A percentile compares a stretch with the other conserved stretches of the same genome.
These are phyloP conservation scores for Ibidorhyncha struthersii DNA, from an alignment of 2,113 vertebrate species.

Conservation along the genomic window DNA sequence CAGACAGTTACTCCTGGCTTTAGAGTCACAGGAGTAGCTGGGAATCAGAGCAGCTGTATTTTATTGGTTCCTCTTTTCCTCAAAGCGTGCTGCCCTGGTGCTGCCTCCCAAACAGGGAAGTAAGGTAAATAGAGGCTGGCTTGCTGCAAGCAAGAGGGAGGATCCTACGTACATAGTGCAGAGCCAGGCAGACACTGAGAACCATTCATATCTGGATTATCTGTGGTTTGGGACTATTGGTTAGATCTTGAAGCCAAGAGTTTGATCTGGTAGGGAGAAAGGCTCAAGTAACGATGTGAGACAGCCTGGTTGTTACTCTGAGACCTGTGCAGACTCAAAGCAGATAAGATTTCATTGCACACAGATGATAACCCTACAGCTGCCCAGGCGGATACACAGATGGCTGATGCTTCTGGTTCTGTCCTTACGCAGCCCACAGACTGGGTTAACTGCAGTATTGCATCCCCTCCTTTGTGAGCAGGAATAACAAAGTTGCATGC, in stretches of 20 bases:
- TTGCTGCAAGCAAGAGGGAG: background rate
- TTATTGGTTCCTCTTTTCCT: background rate
- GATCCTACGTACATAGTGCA: background rate
- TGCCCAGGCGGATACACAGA: background rate
- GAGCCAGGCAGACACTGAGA: background rate
- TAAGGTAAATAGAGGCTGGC: background rate
- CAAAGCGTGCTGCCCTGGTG: background rate
- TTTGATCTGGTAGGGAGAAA: background rate
- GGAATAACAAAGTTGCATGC: background rate
- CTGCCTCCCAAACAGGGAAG: background rate
- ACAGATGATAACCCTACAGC: background rate
- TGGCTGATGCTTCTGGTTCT: background rate
- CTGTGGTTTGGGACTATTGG: background rate
- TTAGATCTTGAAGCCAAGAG: background rate
- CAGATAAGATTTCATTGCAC: background rate
- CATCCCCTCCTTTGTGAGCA: background rate
- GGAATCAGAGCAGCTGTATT: background rate
- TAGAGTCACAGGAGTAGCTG: background rate
- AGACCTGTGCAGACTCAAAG: background rate
- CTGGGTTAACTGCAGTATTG: background rate
- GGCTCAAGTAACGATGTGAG: background rate
- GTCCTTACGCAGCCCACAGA: background rate
- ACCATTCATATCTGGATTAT: background rate
- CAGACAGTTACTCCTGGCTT: background rate
- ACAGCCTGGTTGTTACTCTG: background rate